These are phyloP conservation scores for Petrocephalus schoutedeni DNA, from an alignment of 2,797 vertebrate species.

Conservation along the genomic window DNA sequence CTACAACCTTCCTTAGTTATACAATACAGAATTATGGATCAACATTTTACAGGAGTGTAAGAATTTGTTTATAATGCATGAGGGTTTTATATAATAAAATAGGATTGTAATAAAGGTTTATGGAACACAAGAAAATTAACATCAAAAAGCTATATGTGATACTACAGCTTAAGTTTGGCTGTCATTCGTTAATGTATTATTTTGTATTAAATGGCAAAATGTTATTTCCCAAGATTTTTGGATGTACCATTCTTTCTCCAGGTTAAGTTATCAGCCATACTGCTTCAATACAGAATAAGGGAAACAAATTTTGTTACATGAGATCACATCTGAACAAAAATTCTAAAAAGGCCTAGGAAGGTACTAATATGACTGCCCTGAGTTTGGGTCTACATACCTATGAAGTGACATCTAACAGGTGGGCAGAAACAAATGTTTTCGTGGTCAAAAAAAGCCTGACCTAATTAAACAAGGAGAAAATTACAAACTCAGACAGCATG, in stretches of 20 bases:
- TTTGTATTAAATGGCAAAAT: not conserved
- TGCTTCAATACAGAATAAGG: not conserved
- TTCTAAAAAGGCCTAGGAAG: not conserved
- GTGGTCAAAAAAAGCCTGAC: not conserved
- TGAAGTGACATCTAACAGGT: not conserved
- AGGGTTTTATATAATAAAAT: not conserved
- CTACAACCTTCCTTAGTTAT: constrained; percentile 1
- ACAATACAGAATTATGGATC: not conserved
- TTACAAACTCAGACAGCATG: not conserved
- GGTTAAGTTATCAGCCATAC: not conserved
- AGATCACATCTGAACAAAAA: not conserved
- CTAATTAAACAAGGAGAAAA: not conserved
- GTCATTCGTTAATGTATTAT: not conserved
- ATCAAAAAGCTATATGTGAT: not conserved
- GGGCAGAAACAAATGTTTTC: not conserved
- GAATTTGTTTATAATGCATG: not conserved
- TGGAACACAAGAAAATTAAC: not conserved
- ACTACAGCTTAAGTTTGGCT: not conserved
- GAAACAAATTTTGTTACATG: not conserved
- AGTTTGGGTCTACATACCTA: not conserved
- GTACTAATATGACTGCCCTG: not conserved
- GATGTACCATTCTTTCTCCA: not conserved
- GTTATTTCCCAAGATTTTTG: not conserved
- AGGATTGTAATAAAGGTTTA: not conserved
- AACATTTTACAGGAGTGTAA: not conserved